Conservation (phyloP, 1,140 invertebrate genomes). For the Bombus huntii region DNA sequence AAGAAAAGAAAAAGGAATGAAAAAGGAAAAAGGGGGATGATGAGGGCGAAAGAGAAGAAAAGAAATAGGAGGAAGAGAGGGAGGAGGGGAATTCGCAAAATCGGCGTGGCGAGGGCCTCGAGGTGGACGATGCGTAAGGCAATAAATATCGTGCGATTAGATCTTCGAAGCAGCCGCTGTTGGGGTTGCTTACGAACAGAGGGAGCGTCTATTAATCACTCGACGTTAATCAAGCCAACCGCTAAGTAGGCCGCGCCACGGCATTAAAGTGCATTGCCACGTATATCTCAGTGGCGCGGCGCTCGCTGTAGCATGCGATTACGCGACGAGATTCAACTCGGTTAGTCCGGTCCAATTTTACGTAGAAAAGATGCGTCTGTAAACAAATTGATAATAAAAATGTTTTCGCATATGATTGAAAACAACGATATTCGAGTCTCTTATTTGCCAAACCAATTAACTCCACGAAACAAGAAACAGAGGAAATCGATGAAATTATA, state of each 20-base stretch:
- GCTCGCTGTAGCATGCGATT: no score
- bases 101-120: conserved; percentile 53
- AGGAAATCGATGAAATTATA: no score
- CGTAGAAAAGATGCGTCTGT: no score
- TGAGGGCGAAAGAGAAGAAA: neutral
- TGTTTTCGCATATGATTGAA: no score
- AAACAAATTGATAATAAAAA: no score
- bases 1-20: neutral
- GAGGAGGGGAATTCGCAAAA: conserved; percentile 58
- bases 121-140: conserved; percentile 68
- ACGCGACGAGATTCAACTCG: neutral
- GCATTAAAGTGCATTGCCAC: conserved; percentile 73
- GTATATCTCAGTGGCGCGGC: conserved; percentile 21
- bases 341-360: neutral
- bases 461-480: no score
- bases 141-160: conserved; percentile 81
- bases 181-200: conserved; percentile 72
- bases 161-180: conserved; percentile 70
- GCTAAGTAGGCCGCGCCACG: conserved; percentile 78
- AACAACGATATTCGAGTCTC: no score
- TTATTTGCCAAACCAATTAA: no score
- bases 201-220: conserved; percentile 79
- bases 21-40: no score
- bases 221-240: conserved; percentile 77
- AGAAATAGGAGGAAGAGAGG: conserved; percentile 14